Conservation (phyloP, 2,797 vertebrate genomes). For the Falco biarmicus region DNA sequence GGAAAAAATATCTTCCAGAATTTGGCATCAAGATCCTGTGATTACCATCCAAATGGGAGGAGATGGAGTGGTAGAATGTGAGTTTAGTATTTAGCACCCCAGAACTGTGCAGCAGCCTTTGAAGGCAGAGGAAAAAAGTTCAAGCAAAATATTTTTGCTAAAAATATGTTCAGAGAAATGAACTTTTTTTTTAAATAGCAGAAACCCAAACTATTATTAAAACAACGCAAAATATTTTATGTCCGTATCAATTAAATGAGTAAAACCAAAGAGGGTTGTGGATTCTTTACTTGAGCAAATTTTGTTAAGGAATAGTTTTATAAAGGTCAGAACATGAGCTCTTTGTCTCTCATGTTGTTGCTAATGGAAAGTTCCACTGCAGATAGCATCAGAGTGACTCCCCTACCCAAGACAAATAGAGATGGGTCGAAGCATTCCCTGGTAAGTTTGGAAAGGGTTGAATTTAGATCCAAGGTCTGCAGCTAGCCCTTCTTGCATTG, state of each 20-base stretch:
- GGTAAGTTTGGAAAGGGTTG: slow-evolving; percentile 8
- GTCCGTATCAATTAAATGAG: slow-evolving; percentile 78
- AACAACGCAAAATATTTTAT: slow-evolving; percentile 78
- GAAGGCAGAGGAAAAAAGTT: slow-evolving; percentile 77
- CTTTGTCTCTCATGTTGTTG: slow-evolving; percentile 69
- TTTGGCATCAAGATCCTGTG: slow-evolving; percentile 76
- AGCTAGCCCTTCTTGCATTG: neutral
- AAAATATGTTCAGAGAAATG: slow-evolving; percentile 76
- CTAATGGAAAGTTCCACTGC: slow-evolving; percentile 79
- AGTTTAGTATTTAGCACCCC: slow-evolving; percentile 76
- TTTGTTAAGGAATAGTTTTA: slow-evolving; percentile 78
- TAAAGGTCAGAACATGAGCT: slow-evolving; percentile 75
- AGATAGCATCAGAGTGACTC: slow-evolving; percentile 59
- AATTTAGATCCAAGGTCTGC: neutral
- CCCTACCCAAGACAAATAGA: slow-evolving; percentile 64
- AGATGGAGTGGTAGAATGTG: slow-evolving; percentile 75
- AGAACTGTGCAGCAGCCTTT: slow-evolving; percentile 76
- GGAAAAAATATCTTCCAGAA: slow-evolving; percentile 83
- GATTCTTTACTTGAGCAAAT: slow-evolving; percentile 66
- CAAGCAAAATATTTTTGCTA: slow-evolving; percentile 83
- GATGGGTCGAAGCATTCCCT: slow-evolving; percentile 61
- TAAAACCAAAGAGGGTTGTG: slow-evolving; percentile 70
- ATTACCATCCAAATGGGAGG: slow-evolving; percentile 78
- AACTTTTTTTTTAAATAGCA: slow-evolving; percentile 72
- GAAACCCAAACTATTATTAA: slow-evolving; percentile 78